Evolutionary conservation across 1,140 invertebrate species (phyloP), one percentile per base, ranked within the genome.

Genomic region (Pararge aegeria): DNA sequence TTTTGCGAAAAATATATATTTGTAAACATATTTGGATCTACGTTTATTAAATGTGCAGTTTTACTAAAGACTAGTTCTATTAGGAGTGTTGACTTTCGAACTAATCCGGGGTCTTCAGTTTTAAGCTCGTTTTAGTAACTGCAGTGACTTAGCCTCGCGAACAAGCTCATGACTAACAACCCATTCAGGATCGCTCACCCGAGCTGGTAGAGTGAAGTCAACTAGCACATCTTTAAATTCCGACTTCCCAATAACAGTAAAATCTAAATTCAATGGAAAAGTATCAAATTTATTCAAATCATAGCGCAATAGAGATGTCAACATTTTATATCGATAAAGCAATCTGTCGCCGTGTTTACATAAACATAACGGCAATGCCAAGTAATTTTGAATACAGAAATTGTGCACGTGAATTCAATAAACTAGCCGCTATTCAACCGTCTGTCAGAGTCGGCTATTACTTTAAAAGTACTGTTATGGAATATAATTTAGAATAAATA

Each of bases 291-390:
- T 50, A 60, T 60, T 48, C 51, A 60, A 60, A 60, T 60, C 51
- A 49, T 30, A 48, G 16, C 15, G 37, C 64, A 61, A 66, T 66
- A 66, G 64, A 66, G 64, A 61, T 58, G 64, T 66, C 64, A 58
- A 52, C 50, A 15, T 20, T 44, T 48, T 55, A 56, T 66, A 66
- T 66, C 58, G 64, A 66, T 66, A 66, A 58, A 61, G 53, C 42
- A 66, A 61, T 66, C 34, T 46, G 59, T 66, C 64, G 51, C 19
- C 55, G 18, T 49, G 49, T 61, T 61, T 57, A 61, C 64, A 58
- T 61, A 55, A 49, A 54, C 29, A 54, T 65, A 61, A 55, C 57
- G 48, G 49, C 51, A 42, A 49, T 42, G 48, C 50, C 50, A 46
- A 52, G 53, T 46, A 49, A 66, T 66, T 58, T 66, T 48, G 30